A percentile compares a stretch with the other conserved stretches of the same genome.
These are phyloP conservation scores for Dinothrombium tinctorium DNA, from an alignment of 1,140 invertebrate species.

Conservation along the genomic window DNA sequence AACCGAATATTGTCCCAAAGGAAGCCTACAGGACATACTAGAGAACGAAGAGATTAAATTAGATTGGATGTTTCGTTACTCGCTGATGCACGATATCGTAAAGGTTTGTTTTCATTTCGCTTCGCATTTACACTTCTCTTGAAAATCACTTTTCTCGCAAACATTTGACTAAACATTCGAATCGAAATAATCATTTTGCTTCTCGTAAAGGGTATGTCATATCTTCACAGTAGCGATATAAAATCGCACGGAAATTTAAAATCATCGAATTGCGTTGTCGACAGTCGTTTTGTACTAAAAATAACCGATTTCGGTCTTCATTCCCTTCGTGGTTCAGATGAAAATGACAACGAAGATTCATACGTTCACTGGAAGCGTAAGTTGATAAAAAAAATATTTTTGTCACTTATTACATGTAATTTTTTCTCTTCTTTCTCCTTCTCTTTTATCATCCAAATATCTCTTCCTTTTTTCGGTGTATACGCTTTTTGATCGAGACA, in stretches of 20 bases:
- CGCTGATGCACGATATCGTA: conserved; percentile 39
- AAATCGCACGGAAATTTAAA: conserved; percentile 86
- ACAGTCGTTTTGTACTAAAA: conserved; percentile 78
- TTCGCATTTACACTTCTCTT: background rate
- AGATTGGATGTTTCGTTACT: conserved; percentile 68
- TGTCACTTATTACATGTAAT: background rate
- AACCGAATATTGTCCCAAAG: conserved; percentile 39
- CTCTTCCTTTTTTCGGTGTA: too few relatives aligned
- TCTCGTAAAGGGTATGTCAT: conserved; percentile 42
- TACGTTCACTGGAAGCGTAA: conserved; percentile 11
- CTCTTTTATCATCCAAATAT: too few relatives aligned
- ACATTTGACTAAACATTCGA: too few relatives aligned
- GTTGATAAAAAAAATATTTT: background rate
- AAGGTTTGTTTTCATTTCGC: conserved; percentile 57
- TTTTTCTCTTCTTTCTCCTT: too few relatives aligned
- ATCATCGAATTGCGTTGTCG: conserved; percentile 75
- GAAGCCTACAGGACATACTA: conserved; percentile 37
- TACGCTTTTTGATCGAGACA: too few relatives aligned
- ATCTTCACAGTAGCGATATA: conserved; percentile 66
- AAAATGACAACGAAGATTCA: conserved; percentile 25
- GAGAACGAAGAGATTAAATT: conserved; percentile 91
- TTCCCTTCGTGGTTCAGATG: conserved; percentile 36
- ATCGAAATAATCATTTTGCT: too few relatives aligned
- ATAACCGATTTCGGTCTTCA: conserved; percentile 82
- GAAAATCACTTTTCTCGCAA: background rate